Evolutionary conservation across 2,113 vertebrate genomes (phyloP).

Genomic region (Poicephalus gulielmi): DNA sequence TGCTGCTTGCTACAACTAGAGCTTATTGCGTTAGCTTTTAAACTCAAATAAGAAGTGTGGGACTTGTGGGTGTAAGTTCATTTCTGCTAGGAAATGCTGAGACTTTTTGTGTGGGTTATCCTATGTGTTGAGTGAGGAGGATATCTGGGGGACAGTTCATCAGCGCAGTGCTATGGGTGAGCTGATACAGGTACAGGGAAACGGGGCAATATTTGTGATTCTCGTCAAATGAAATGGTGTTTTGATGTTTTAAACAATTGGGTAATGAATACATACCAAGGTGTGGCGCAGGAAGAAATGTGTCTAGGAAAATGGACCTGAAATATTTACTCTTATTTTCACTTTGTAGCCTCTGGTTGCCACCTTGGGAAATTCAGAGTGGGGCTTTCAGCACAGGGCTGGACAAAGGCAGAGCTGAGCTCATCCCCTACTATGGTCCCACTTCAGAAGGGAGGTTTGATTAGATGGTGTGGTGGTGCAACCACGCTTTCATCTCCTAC

Average conservation of each 20-base stretch:
- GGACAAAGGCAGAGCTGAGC: background rate
- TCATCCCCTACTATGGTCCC: background rate
- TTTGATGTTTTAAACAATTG: background rate
- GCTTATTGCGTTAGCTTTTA: background rate
- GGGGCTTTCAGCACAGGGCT: background rate
- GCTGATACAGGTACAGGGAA: fast-evolving
- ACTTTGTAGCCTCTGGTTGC: background rate
- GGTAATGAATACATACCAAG: background rate
- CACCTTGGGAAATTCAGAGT: background rate
- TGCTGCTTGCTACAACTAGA: background rate
- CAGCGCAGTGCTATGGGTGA: fast-evolving
- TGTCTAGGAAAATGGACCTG: background rate
- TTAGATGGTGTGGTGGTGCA: background rate
- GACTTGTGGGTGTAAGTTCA: fast-evolving
- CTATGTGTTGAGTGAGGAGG: background rate
- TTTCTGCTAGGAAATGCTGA: background rate
- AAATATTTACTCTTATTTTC: background rate
- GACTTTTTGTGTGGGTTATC: fast-evolving
- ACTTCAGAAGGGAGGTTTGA: background rate
- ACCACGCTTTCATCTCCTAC: background rate
- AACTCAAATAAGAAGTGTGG: background rate
- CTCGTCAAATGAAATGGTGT: background rate
- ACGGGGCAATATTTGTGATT: fast-evolving
- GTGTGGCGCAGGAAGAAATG: fast-evolving
- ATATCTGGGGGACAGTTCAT: background rate